Conservation (phyloP, 1,140 invertebrate species). For the Hestina assimilis region DNA sequence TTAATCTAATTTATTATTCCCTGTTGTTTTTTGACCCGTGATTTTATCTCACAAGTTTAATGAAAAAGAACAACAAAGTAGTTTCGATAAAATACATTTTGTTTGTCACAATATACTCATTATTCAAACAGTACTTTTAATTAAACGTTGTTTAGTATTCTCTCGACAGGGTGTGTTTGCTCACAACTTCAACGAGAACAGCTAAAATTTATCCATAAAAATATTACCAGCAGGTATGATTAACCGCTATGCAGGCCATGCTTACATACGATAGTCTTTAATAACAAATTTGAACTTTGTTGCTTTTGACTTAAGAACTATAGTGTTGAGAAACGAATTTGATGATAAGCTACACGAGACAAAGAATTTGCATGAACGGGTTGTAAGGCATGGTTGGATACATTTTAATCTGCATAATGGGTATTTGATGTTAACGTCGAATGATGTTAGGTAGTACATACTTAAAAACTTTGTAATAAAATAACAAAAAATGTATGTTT, state of each 20-base stretch:
- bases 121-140: constrained; percentile 5
- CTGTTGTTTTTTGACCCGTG: too few relatives aligned
- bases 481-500: too few relatives aligned
- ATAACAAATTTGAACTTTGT: neutral
- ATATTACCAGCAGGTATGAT: constrained; percentile 16
- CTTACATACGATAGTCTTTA: neutral
- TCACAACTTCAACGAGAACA: constrained; percentile 7
- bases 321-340: neutral
- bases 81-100: neutral
- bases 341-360: neutral
- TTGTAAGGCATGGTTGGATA: neutral
- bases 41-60: too few relatives aligned
- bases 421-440: neutral
- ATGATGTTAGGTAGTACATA: neutral
- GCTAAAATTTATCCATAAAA: constrained; percentile 7
- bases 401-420: constrained; percentile 12
- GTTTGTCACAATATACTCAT: neutral
- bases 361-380: neutral
- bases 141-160: constrained; percentile 8
- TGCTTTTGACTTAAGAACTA: neutral
- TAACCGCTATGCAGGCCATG: constrained; percentile 13
- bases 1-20: too few relatives aligned
- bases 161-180: constrained; percentile 2
- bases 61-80: neutral
- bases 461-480: too few relatives aligned